Percentiles rank a stretch among this genome's conserved stretches.
phyloP scores from a whole-genome alignment of 2,797 vertebrate species.

The Myoxocephalus aenaeus region DNA sequence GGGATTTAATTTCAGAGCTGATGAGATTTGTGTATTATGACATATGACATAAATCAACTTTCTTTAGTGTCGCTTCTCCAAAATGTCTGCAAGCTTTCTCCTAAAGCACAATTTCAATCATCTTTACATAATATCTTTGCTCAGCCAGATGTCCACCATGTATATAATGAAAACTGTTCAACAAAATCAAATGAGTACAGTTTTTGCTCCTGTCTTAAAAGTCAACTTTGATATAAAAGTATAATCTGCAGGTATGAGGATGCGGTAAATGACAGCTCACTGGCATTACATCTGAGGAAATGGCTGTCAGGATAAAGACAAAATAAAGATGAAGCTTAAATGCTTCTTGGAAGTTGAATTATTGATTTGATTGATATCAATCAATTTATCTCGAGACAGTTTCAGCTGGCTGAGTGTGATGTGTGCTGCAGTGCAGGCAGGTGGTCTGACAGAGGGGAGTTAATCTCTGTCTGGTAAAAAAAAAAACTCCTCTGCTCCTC shows the following conservation, averaged over 20 bases:
- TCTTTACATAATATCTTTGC: background rate
- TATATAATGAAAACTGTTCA: background rate
- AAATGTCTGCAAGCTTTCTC: slow-evolving; percentile 8
- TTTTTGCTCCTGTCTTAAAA: background rate
- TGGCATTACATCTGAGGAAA: background rate
- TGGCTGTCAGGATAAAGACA: background rate
- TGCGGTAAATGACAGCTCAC: background rate
- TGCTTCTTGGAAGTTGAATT: background rate
- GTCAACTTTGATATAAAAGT: background rate
- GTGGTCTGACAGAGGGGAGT: slow-evolving; percentile 71
- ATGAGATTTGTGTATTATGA: slow-evolving; percentile 46
- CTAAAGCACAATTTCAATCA: slow-evolving; percentile 7
- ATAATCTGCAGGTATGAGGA: background rate
- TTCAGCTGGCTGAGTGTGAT: background rate
- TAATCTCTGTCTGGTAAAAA: slow-evolving; percentile 68
- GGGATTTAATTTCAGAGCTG: slow-evolving; percentile 53
- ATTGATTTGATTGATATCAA: slow-evolving; percentile 13
- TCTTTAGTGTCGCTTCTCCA: background rate
- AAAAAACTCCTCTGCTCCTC: slow-evolving; percentile 55
- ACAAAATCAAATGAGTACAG: background rate
- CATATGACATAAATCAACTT: slow-evolving; percentile 18
- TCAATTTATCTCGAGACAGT: slow-evolving; percentile 16
- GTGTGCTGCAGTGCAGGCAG: slow-evolving; percentile 30
- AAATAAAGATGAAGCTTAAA: slow-evolving; percentile 7
- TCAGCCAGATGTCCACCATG: background rate